phyloP scores from a whole-genome alignment of 2,113 vertebrate genomes.

The Furnarius figulus region DNA sequence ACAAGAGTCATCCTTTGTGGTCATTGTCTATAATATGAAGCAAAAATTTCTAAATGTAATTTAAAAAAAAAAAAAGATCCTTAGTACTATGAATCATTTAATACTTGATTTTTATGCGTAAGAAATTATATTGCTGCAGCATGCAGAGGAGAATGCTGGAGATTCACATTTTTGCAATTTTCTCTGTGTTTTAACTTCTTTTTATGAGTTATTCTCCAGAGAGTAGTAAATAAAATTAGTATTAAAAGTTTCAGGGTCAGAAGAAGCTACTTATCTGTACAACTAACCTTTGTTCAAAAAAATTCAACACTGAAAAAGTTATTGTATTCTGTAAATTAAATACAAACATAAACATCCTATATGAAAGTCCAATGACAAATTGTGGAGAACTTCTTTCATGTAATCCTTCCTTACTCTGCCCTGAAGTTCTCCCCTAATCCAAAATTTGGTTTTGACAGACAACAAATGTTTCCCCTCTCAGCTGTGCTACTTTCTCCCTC shows the following conservation, averaged over 20 bases:
- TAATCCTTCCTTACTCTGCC: background rate
- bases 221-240: background rate
- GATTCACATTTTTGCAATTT: background rate
- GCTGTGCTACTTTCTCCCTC: background rate
- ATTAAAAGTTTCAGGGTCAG: background rate
- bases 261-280: background rate
- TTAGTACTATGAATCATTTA: background rate
- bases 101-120: background rate
- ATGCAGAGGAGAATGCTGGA: background rate
- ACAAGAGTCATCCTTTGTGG: slow-evolving; percentile 12
- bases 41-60: background rate
- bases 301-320: background rate
- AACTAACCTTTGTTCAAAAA: background rate
- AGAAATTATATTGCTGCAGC: background rate
- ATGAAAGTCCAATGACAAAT: background rate
- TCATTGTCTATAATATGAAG: background rate
- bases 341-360: background rate
- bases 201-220: background rate
- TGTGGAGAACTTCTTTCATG: background rate
- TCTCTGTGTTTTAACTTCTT: background rate
- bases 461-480: background rate
- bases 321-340: background rate
- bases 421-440: background rate
- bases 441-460: background rate
- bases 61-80: background rate